Evolutionary conservation across 2,797 vertebrate species (phyloP).

Genomic region (Spheniscus humboldti): DNA sequence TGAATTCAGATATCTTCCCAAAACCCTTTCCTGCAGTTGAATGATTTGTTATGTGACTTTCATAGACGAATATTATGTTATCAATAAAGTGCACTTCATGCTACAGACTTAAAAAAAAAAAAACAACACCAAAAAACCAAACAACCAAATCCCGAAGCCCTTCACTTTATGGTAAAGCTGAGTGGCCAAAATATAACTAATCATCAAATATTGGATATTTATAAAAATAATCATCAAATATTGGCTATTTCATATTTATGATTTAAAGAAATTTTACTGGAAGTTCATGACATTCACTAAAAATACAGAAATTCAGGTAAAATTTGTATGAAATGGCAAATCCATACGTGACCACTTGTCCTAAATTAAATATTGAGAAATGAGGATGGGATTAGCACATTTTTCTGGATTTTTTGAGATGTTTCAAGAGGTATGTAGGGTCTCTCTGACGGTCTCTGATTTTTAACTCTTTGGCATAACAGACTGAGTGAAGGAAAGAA

Average conservation of each 20-base stretch:
- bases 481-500: neutral
- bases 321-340: neutral
- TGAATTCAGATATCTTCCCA: neutral
- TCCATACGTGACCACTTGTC: neutral
- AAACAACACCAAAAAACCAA: too few relatives aligned
- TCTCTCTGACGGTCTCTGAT: neutral
- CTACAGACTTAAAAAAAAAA: neutral
- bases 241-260: neutral
- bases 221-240: neutral
- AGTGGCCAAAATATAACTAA: neutral
- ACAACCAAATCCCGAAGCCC: accelerated
- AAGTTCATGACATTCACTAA: neutral
- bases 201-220: neutral
- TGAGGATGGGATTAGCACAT: neutral
- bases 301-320: neutral
- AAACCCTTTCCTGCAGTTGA: neutral
- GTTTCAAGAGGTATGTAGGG: neutral
- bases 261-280: neutral
- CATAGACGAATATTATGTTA: neutral
- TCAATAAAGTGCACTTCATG: neutral
- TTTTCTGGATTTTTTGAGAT: neutral
- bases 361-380: neutral
- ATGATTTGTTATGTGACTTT: neutral
- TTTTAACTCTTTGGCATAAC: neutral
- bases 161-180: neutral